Evolutionary conservation across 2,113 vertebrate genomes (phyloP).

Genomic region (Macheiramphus alcinus): DNA sequence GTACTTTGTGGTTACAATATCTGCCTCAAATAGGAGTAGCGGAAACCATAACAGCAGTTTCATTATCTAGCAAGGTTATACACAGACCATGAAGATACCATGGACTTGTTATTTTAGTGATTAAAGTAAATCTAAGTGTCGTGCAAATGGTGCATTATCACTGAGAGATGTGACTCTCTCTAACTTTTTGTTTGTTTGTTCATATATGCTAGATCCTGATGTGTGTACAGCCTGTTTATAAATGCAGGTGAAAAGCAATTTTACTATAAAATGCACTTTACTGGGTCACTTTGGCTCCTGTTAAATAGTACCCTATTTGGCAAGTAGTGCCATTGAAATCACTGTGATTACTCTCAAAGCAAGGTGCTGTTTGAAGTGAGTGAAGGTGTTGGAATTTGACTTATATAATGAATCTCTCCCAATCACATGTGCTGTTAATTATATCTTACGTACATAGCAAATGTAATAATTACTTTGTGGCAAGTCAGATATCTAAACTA

Average conservation of each 20-base stretch:
- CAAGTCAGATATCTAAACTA: background rate
- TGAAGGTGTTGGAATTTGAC: background rate
- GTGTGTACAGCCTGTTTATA: background rate
- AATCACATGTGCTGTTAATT: background rate
- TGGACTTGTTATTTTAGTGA: background rate
- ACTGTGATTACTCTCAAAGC: background rate
- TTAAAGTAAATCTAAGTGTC: background rate
- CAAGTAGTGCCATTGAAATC: background rate
- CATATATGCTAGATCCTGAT: background rate
- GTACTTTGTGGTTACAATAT: background rate
- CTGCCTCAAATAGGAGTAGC: background rate
- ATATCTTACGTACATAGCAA: background rate
- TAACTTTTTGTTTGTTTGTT: background rate
- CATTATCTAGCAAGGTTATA: background rate
- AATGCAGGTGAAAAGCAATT: background rate
- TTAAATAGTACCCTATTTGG: background rate
- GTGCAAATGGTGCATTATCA: background rate
- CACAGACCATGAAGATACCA: background rate
- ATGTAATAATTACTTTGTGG: background rate
- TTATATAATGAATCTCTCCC: background rate
- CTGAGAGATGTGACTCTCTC: background rate
- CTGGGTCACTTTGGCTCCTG: background rate
- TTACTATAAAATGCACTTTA: background rate
- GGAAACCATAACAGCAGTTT: background rate
- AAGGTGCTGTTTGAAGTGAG: background rate